A percentile compares a stretch with the other conserved stretches of the same genome.
phyloP scores from a whole-genome alignment of 1,140 invertebrate species.

The Hyles euphorbiae region DNA sequence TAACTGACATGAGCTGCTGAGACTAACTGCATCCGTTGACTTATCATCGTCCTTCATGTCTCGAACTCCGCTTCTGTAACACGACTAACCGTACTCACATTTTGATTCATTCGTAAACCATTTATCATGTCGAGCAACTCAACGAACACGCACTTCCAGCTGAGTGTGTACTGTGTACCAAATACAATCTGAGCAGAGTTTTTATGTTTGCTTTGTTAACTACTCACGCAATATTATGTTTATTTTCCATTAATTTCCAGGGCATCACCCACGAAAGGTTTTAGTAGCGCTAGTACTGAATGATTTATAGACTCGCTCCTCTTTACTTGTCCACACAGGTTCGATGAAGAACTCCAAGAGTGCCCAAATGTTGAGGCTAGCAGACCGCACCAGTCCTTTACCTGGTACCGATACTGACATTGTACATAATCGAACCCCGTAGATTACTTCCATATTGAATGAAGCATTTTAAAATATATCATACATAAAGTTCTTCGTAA shows the following conservation, averaged over 20 bases:
- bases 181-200: no score
- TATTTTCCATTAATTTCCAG: slow-evolving; percentile 26
- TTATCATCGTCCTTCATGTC: slow-evolving; percentile 11
- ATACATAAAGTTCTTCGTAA: slow-evolving; percentile 27
- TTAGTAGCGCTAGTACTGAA: slow-evolving; percentile 29
- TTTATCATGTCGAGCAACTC: slow-evolving; percentile 18
- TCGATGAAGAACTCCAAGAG: slow-evolving; percentile 75
- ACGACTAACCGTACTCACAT: slow-evolving; percentile 3
- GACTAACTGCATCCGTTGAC: slow-evolving; percentile 1
- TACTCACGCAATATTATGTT: slow-evolving; percentile 21
- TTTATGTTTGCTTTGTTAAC: slow-evolving; percentile 21
- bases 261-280: slow-evolving; percentile 24
- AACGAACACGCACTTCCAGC: background rate
- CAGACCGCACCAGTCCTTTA: slow-evolving; percentile 74
- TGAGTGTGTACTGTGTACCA: background rate
- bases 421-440: slow-evolving; percentile 59
- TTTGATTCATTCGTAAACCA: slow-evolving; percentile 11
- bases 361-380: slow-evolving; percentile 75
- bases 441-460: slow-evolving; percentile 38
- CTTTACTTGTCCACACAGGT: slow-evolving; percentile 73
- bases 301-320: slow-evolving; percentile 49
- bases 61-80: slow-evolving; percentile 16
- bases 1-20: slow-evolving; percentile 14
- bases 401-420: slow-evolving; percentile 66
- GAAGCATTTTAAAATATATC: slow-evolving; percentile 31